Conservation (phyloP, 2,113 vertebrate genomes). For the Odontesthes bonariensis region DNA sequence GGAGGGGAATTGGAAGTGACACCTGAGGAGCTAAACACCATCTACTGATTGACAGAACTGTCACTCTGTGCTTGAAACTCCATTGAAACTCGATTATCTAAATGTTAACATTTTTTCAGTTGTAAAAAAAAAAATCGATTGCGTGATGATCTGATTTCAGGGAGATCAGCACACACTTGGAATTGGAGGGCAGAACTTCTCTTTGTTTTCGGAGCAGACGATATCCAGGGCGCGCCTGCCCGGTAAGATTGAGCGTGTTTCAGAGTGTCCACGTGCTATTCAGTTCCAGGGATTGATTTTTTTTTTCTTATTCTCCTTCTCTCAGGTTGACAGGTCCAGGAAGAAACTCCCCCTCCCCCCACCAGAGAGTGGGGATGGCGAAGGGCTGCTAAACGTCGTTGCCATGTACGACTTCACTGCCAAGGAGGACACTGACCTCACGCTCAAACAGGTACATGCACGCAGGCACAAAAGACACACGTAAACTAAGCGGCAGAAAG, state of each 20-base stretch:
- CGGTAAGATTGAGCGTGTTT: neutral
- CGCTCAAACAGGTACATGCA: conserved; percentile 61
- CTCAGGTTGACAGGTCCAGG: conserved; percentile 63
- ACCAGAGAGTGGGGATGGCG: conserved; percentile 50
- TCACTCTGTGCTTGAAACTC: no score
- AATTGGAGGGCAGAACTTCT: conserved; percentile 45
- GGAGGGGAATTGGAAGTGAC: no score
- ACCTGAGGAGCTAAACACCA: no score
- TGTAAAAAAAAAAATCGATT: neutral
- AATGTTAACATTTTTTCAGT: no score
- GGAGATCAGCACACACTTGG: conserved; percentile 62
- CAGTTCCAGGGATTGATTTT: no score
- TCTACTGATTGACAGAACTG: no score
- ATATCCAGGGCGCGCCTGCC: conserved; percentile 29
- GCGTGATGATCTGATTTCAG: conserved; percentile 31
- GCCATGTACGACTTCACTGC: conserved; percentile 89
- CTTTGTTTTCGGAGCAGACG: conserved; percentile 59
- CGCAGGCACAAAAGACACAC: neutral
- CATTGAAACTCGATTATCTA: no score
- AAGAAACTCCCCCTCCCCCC: conserved; percentile 84
- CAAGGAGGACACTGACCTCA: conserved; percentile 78
- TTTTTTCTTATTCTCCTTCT: neutral
- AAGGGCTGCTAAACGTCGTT: conserved; percentile 74
- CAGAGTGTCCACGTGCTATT: fast-evolving
- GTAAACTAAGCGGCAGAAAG: neutral